Evolutionary conservation across 64 coral and sea anemone genomes (phyloP), one percentile per base, ranked within the genome.

Genomic region (Acropora yongei): DNA sequence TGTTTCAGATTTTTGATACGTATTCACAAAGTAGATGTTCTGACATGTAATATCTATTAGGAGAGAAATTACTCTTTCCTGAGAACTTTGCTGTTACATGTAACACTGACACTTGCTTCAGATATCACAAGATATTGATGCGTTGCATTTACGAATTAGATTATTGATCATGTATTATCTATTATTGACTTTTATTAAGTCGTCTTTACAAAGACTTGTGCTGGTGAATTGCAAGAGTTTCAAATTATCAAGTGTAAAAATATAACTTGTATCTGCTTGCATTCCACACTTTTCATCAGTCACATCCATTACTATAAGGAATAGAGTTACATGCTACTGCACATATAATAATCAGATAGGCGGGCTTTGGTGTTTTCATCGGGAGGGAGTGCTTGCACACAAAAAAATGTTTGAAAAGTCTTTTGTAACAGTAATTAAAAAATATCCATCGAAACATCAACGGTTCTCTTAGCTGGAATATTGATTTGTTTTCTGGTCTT

Each of bases 61-160:
- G 30, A 30, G 30, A 30, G 30, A 30, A 30, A 8, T 68, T 66
- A 46, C 46, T 90, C 0, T 48, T 79, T 53, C 88, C 80, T 68
- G 44, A 80, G 10, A 90, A 90, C 68, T 61, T 63, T 68, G 78
- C 76, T 50, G 78, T 90, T 16, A 65, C 44, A 80, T 90, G 67
- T 51, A 89, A 72, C 30, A 79, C 60, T 90, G 55, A 79, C 50
- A 89, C 16, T 57, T 76, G 73, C 77, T 60, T 76, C 41, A 76
- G 72, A 88, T 76, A 67, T 77, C 45, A 61, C 44, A 58, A 82
- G 1, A 41, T 80, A 11, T 80, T 80, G 78, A 44, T 82, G 49
- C 3, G 13, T 63, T 66, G 17, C 80, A 53, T 78, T 90, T n/a
- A 63, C 41, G 14, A 80, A 90, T 82, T 61, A 82, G 66, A 30